Conservation (phyloP, 2,888 invertebrate species). For the Nomada goodeniana region DNA sequence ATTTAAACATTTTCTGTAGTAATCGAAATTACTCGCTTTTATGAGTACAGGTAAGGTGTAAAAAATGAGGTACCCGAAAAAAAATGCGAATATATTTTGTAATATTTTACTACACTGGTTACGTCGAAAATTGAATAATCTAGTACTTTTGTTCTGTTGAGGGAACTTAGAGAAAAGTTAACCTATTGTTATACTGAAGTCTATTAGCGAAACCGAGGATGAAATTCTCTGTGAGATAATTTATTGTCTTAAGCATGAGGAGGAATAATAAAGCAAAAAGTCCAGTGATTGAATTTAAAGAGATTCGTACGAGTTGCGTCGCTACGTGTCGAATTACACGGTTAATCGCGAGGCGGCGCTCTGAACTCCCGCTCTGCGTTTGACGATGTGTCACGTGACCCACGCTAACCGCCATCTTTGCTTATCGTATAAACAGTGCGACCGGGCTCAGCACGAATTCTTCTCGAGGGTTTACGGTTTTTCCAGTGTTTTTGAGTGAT, state of each 20-base stretch:
- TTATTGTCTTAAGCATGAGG: neutral
- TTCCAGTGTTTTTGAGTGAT: constrained; percentile 80
- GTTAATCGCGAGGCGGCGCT: constrained; percentile 71
- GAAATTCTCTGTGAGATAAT: neutral
- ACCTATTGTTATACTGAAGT: neutral
- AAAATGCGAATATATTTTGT: neutral
- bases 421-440: constrained; percentile 86
- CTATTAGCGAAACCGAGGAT: neutral
- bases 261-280: constrained; percentile 14
- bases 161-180: neutral
- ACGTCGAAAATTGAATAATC: neutral
- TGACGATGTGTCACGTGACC: constrained; percentile 85
- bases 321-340: constrained; percentile 66
- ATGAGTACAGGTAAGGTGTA: constrained; percentile 23
- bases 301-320: constrained; percentile 57
- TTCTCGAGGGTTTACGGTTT: constrained; percentile 80
- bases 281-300: constrained; percentile 44
- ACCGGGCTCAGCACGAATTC: constrained; percentile 85
- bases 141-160: neutral
- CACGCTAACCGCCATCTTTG: constrained; percentile 88
- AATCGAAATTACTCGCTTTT: constrained; percentile 8
- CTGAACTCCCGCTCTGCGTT: constrained; percentile 80
- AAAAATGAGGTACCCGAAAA: neutral
- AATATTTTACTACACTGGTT: too few relatives aligned
- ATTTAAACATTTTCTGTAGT: constrained; percentile 11